phyloP scores from a whole-genome alignment of 2,113 vertebrate species.

The Copsychus sechellarum region DNA sequence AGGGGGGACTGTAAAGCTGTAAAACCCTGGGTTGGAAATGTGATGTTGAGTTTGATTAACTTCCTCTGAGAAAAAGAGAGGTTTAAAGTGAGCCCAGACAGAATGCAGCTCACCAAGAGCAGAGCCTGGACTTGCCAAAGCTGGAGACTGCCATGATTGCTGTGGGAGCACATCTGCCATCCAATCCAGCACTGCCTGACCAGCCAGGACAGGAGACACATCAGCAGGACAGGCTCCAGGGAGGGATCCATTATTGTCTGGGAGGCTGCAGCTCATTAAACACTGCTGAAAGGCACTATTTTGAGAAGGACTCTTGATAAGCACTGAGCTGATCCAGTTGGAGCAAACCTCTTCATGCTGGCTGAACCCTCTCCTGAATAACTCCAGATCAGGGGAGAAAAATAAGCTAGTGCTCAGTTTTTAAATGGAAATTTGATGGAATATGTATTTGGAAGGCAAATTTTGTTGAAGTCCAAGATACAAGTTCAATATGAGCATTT shows the following conservation, averaged over 20 bases:
- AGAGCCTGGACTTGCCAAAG: neutral
- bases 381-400: neutral
- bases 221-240: neutral
- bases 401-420: neutral
- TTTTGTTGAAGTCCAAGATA: neutral
- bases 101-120: neutral
- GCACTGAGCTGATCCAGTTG: neutral
- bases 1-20: neutral
- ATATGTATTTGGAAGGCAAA: neutral
- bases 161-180: neutral
- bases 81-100: neutral
- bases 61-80: neutral
- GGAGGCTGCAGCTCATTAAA: slow-evolving; percentile 13
- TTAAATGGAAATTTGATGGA: neutral
- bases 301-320: neutral
- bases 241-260: neutral
- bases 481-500: neutral
- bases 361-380: neutral
- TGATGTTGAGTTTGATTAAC: neutral
- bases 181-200: neutral
- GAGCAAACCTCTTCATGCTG: neutral
- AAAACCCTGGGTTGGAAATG: neutral
- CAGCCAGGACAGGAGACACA: neutral
- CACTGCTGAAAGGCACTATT: neutral
- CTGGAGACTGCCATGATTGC: neutral